Evolutionary conservation across 2,113 vertebrate species (phyloP).

Genomic region (Hippocampus abdominalis): DNA sequence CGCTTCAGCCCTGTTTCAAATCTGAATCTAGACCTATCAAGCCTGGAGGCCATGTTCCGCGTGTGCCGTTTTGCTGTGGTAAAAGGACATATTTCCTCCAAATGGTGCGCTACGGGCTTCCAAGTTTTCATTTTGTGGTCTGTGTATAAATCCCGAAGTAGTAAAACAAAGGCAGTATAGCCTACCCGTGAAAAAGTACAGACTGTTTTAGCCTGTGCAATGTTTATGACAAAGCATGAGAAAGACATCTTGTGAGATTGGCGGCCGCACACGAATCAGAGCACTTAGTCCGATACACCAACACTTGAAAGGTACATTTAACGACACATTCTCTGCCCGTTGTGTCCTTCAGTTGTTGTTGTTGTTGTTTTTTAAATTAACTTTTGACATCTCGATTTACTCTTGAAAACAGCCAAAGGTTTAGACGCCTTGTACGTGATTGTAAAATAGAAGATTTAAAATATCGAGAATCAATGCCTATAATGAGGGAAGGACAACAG

Average conservation of each 20-base stretch:
- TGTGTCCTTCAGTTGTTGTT: neutral
- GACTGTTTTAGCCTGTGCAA: neutral
- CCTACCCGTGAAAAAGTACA: neutral
- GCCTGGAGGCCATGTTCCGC: neutral
- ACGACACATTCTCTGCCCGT: neutral
- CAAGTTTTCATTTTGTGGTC: neutral
- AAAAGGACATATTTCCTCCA: conserved; percentile 2
- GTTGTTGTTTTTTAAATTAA: too few relatives aligned
- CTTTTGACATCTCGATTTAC: neutral
- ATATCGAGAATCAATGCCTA: neutral
- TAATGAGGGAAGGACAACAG: neutral
- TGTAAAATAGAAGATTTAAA: neutral
- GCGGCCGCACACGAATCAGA: neutral
- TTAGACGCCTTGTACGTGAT: neutral
- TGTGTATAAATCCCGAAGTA: neutral
- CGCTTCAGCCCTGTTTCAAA: neutral
- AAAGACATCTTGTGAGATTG: neutral
- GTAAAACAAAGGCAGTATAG: neutral
- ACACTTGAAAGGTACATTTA: neutral
- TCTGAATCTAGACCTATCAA: neutral
- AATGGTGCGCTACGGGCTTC: neutral
- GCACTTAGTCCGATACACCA: neutral
- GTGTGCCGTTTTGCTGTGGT: neutral
- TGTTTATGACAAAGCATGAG: neutral
- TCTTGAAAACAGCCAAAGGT: neutral